phyloP scores from a whole-genome alignment of 30 jellyfish, hydroid and myxozoan genomes.

The Hydractinia echinata region DNA sequence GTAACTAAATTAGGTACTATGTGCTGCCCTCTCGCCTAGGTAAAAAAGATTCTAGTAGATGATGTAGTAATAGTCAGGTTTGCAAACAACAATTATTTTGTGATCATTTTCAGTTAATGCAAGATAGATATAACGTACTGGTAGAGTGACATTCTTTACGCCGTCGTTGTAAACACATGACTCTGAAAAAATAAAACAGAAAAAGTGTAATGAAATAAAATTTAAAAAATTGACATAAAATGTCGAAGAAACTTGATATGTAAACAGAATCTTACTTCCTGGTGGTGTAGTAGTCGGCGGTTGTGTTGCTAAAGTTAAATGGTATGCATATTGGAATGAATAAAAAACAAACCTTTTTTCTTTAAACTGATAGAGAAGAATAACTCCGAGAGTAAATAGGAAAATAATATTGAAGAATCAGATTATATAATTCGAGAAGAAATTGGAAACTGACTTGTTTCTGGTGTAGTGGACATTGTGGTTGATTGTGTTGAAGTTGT shows the following conservation, averaged over 20 bases:
- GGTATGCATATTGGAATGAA: neutral
- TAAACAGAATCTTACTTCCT: neutral
- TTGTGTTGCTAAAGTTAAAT: neutral
- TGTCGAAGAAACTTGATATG: no score
- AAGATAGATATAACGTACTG: constrained; percentile 6
- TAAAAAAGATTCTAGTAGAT: no score
- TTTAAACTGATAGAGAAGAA: neutral
- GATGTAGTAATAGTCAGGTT: no score
- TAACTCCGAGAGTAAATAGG: neutral
- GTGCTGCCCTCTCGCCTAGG: no score
- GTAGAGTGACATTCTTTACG: constrained; percentile 16
- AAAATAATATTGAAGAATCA: neutral
- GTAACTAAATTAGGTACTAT: no score
- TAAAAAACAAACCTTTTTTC: neutral
- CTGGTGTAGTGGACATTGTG: neutral
- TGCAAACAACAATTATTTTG: no score
- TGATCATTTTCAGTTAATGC: no score
- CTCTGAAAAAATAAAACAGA: neutral
- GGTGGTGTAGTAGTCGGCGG: constrained; percentile 22
- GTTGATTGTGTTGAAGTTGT: constrained; percentile 8
- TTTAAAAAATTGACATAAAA: no score
- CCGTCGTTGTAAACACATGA: constrained; percentile 31
- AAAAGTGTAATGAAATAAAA: no score
- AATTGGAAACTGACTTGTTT: neutral
- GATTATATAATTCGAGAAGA: neutral